Evolutionary conservation across 2,113 vertebrate species (phyloP).

Genomic region (Cynopterus brachyotis): DNA sequence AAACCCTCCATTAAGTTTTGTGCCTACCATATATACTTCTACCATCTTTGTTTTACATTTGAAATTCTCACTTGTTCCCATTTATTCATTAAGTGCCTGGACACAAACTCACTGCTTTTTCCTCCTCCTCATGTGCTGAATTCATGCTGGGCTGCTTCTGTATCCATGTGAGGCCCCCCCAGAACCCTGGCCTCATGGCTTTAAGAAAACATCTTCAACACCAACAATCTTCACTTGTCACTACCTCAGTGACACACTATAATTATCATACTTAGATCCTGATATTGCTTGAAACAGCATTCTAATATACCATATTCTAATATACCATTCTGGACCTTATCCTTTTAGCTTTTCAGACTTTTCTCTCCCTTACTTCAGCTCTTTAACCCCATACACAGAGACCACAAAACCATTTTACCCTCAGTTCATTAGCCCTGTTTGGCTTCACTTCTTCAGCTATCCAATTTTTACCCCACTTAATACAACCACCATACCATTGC

Average conservation of each 20-base stretch:
- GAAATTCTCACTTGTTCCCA: background rate
- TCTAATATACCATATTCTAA: conserved; percentile 20
- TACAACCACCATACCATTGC: background rate
- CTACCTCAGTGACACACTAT: background rate
- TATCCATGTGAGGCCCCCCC: background rate
- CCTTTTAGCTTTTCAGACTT: background rate
- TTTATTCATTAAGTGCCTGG: background rate
- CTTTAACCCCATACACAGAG: background rate
- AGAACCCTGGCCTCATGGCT: background rate
- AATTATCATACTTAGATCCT: background rate
- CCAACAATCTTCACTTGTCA: background rate
- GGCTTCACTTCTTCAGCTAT: background rate
- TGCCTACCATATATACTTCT: background rate
- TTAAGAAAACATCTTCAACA: background rate
- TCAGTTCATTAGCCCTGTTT: background rate
- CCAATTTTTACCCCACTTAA: background rate
- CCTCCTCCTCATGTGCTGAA: background rate
- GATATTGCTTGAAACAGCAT: background rate
- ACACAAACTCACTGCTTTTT: background rate
- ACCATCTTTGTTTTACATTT: background rate
- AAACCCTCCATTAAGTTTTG: background rate
- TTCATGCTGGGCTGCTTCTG: background rate
- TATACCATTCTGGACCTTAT: background rate
- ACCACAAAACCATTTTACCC: background rate
- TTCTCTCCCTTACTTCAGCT: background rate